A percentile compares a stretch with the other conserved stretches of the same genome.
These are phyloP conservation scores for Hystrix brachyura DNA, from an alignment of 2,113 vertebrate genomes.

Conservation along the genomic window DNA sequence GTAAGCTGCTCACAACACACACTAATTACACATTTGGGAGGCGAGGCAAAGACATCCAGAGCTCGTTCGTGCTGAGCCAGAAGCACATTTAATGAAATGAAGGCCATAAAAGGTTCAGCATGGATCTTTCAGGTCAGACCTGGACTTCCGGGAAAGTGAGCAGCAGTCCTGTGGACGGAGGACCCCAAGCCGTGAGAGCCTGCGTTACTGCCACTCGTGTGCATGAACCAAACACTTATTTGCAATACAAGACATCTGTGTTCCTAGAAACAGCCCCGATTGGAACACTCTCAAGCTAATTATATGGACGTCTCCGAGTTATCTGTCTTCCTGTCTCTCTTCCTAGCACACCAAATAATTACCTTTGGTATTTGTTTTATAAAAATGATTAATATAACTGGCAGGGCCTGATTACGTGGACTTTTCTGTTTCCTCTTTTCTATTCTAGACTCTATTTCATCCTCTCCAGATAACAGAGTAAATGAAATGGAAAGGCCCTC, in stretches of 20 bases:
- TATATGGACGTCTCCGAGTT: conserved; percentile 12
- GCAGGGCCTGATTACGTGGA: background rate
- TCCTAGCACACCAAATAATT: conserved; percentile 45
- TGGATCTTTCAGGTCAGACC: conserved; percentile 76
- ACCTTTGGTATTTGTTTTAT: conserved; percentile 59
- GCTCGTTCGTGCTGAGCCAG: conserved; percentile 70
- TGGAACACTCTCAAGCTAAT: conserved; percentile 66
- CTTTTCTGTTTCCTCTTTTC: background rate
- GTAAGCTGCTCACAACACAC: conserved; percentile 75
- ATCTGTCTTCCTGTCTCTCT: conserved; percentile 50
- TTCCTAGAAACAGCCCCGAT: conserved; percentile 56
- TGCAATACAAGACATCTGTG: conserved; percentile 49
- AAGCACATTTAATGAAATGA: conserved; percentile 81
- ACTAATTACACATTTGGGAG: conserved; percentile 83
- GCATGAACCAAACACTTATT: conserved; percentile 52
- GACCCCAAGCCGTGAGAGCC: conserved; percentile 18
- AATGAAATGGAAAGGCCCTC: background rate
- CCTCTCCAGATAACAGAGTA: background rate
- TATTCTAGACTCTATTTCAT: background rate
- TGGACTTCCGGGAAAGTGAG: conserved; percentile 77
- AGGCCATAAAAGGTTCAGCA: conserved; percentile 72
- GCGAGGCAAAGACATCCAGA: conserved; percentile 69
- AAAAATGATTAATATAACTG: conserved; percentile 16
- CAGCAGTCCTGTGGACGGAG: conserved; percentile 23
- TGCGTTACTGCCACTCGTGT: conserved; percentile 50